Base-by-base conservation (phyloP, 2,113 vertebrate genomes). In the Engystomops pustulosus region DNA sequence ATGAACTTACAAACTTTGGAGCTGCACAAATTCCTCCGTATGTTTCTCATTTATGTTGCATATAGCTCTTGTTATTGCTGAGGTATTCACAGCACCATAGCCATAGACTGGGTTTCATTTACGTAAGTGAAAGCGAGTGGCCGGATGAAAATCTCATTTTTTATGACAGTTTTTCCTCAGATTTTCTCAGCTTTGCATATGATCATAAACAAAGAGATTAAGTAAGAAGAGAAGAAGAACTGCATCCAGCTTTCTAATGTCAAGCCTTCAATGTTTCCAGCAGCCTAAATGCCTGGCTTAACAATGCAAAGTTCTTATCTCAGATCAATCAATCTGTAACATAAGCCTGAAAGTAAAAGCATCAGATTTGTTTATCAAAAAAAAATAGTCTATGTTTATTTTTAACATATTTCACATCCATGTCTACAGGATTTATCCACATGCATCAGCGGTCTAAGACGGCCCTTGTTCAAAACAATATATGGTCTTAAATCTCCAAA, bases 161-260 rank as follows among this genome's bases (percentile, higher is more conserved):
- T 85, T 86, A 74, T 81, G 74, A 79, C 85, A 75, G 78, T 87
- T 70, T 83, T 68, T 77, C n/a, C 23, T 65, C 53, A 3, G 77
- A 81, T 27, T 78, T 87, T 79, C 80, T 86, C 71, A 85, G 71
- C 78, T 87, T 84, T 88, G 83, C 79, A 80, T 53, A 51, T 87
- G 87, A 53, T 72, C 75, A 77, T 30, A 81, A 78, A 87, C 62
- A 30, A 70, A 84, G 74, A 84, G 83, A 84, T 78, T 84, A 84
- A 84, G 79, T 79, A 53, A 32, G 69, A 65, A 75, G 36, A n/a
- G 36, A 49, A 53, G 25, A 84, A 78, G 72, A 76, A 53, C 32
- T 70, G 74, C 45, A 55, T 70, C 83, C 27, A 69, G 75, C 34
- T 58, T 68, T 70, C 74, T 84, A 84, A 84, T 79, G 47, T 14